These are phyloP conservation scores for Limnodromus scolopaceus DNA, from an alignment of 2,797 vertebrate species.

Conservation along the genomic window DNA sequence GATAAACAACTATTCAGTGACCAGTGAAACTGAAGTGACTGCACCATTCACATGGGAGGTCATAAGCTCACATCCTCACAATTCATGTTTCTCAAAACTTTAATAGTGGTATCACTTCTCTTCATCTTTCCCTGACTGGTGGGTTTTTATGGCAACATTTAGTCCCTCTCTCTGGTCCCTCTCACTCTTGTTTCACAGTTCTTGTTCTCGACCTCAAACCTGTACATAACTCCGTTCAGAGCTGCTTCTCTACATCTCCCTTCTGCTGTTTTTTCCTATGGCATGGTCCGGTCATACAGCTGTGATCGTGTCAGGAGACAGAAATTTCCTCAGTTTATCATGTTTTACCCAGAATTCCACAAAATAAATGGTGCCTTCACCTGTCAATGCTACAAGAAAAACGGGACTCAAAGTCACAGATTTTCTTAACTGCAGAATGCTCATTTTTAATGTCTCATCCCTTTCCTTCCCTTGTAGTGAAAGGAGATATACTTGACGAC, in stretches of 20 bases:
- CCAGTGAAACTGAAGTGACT: neutral
- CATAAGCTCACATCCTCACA: neutral
- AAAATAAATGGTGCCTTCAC: neutral
- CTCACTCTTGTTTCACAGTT: neutral
- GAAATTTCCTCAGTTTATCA: neutral
- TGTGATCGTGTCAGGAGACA: neutral
- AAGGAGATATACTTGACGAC: constrained; percentile 52
- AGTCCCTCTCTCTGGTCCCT: neutral
- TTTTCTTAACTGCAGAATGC: neutral
- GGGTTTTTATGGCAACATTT: neutral
- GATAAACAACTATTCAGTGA: neutral
- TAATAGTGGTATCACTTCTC: neutral
- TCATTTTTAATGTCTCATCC: neutral
- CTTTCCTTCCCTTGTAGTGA: constrained; percentile 17
- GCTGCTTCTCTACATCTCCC: neutral
- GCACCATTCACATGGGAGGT: neutral
- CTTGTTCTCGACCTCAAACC: neutral
- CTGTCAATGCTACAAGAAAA: neutral
- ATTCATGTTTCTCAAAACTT: neutral
- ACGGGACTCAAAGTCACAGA: neutral
- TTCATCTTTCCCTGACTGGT: neutral
- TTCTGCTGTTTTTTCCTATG: neutral
- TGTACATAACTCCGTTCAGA: neutral
- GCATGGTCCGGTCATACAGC: neutral
- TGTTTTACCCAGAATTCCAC: neutral